Evolutionary conservation across 23 tunicate species (phyloP).

Genomic region (Diplosoma virens): DNA sequence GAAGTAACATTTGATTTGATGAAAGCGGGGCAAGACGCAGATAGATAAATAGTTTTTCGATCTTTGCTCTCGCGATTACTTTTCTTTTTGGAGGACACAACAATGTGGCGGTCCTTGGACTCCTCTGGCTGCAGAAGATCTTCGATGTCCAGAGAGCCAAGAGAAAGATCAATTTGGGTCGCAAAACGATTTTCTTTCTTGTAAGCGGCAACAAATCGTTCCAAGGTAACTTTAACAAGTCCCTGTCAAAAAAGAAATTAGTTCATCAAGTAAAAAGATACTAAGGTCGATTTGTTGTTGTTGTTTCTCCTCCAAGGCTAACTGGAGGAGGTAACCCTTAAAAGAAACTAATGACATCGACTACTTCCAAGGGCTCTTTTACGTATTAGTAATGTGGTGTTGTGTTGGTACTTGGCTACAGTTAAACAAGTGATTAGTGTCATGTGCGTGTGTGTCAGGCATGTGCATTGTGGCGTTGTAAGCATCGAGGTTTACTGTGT

Average conservation of each 20-base stretch:
- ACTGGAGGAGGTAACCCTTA: too few relatives aligned
- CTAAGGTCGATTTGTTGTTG: too few relatives aligned
- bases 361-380: too few relatives aligned
- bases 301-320: too few relatives aligned
- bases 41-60: conserved; percentile 42
- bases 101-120: conserved; percentile 53
- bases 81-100: conserved; percentile 19
- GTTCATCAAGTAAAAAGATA: too few relatives aligned
- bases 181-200: conserved; percentile 75
- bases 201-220: conserved; percentile 53
- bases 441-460: too few relatives aligned
- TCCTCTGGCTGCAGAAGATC: conserved; percentile 52
- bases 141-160: conserved; percentile 84
- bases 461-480: too few relatives aligned
- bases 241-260: conserved; percentile 59
- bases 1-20: conserved; percentile 7
- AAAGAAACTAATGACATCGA: too few relatives aligned
- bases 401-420: too few relatives aligned
- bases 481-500: too few relatives aligned
- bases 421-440: too few relatives aligned
- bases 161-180: conserved; percentile 65
- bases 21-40: conserved; percentile 68
- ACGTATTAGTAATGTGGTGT: too few relatives aligned
- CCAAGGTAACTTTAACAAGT: conserved; percentile 77
- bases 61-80: background rate